These are phyloP conservation scores for Halcyon senegalensis DNA, from an alignment of 2,113 vertebrate genomes.

Conservation along the genomic window DNA sequence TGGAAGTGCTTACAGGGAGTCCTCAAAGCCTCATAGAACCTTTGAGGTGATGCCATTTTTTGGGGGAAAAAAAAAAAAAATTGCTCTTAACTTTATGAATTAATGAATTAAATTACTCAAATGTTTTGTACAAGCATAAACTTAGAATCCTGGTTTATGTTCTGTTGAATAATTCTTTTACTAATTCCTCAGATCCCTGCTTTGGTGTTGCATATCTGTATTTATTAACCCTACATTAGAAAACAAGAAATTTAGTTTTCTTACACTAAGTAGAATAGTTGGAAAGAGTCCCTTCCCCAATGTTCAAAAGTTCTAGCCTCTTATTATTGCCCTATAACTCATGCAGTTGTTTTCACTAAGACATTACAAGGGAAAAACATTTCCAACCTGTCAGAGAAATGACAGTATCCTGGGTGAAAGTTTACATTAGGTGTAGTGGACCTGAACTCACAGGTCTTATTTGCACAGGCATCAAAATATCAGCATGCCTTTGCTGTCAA, in stretches of 20 bases:
- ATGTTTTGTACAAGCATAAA: neutral
- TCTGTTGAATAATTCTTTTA: neutral
- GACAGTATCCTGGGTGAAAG: neutral
- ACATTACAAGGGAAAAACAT: neutral
- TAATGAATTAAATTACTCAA: neutral
- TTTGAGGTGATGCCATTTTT: neutral
- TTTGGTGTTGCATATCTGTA: neutral
- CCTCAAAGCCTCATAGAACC: neutral
- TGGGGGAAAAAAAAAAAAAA: rapidly evolving
- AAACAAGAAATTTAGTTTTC: neutral
- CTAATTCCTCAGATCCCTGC: neutral
- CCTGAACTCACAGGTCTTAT: neutral
- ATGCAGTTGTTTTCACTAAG: neutral
- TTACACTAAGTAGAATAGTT: neutral
- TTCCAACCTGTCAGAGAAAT: neutral
- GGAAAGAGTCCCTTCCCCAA: rapidly evolving
- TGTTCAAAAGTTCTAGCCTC: neutral
- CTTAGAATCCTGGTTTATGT: neutral
- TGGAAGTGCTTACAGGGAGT: neutral
- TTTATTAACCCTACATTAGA: neutral
- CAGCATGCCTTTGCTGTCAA: neutral
- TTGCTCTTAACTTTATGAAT: neutral
- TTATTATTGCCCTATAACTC: neutral
- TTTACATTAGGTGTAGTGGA: rapidly evolving
- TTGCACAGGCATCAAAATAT: neutral